Evolutionary conservation across 2,113 vertebrate genomes (phyloP).

Genomic region (Loxodonta africana): DNA sequence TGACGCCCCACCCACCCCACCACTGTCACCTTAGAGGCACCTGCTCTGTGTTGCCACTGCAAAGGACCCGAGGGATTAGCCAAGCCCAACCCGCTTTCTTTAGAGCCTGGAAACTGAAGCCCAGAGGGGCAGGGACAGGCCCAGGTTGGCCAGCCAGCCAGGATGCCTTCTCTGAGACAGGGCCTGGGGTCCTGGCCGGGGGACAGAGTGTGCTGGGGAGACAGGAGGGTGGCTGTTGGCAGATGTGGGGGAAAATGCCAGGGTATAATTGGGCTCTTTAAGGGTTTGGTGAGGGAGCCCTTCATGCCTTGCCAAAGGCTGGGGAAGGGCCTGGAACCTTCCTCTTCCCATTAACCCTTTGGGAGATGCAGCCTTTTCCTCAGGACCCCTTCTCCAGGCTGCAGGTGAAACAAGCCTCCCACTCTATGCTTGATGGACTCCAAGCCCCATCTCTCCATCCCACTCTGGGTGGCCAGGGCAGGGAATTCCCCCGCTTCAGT

Average conservation of each 20-base stretch:
- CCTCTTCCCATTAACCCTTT: background rate
- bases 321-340: constrained; percentile 43
- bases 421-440: background rate
- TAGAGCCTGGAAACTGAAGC: constrained; percentile 28
- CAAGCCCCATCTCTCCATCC: no score
- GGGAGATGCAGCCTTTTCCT: background rate
- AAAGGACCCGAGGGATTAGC: constrained; percentile 27
- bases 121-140: constrained; percentile 11
- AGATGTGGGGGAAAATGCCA: background rate
- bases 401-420: background rate
- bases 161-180: constrained; percentile 51
- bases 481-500: background rate
- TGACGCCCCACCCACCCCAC: background rate
- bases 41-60: background rate
- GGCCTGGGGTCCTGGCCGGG: background rate
- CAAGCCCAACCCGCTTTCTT: constrained; percentile 3
- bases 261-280: constrained; percentile 67
- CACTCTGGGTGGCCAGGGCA: background rate
- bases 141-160: background rate
- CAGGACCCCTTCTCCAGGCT: background rate
- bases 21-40: background rate
- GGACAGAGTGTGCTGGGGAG: background rate
- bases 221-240: background rate
- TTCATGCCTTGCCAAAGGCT: constrained; percentile 40
- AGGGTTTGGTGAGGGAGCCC: constrained; percentile 54